Conservation (phyloP, 2,113 vertebrate genomes). For the Pholis gunnellus region DNA sequence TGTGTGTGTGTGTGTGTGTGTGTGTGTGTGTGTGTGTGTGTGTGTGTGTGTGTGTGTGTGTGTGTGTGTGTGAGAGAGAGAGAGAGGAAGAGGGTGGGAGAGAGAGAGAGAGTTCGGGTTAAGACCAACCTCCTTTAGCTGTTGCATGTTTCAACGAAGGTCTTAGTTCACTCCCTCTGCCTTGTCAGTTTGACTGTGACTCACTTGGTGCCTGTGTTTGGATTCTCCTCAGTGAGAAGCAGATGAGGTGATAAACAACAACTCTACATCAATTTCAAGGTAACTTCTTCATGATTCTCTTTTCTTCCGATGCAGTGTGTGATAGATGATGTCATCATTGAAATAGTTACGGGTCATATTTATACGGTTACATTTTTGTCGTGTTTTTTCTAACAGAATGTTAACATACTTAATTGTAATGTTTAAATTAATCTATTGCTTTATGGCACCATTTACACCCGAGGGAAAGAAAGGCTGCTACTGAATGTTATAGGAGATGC, state of each 20-base stretch:
- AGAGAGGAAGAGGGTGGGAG: background rate
- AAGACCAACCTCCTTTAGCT: conserved; percentile 66
- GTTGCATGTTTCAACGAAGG: conserved; percentile 65
- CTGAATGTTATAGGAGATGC: background rate
- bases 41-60: background rate
- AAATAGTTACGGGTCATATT: background rate
- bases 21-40: background rate
- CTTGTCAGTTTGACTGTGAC: conserved; percentile 61
- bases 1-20: background rate
- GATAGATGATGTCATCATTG: background rate
- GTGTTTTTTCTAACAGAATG: background rate
- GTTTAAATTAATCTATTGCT: background rate
- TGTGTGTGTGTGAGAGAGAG: background rate
- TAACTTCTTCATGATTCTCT: conserved; percentile 42
- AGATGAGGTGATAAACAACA: conserved; percentile 45
- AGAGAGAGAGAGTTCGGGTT: conserved; percentile 7
- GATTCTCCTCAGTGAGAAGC: conserved; percentile 62
- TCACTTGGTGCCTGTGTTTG: conserved; percentile 41
- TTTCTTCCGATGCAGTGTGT: conserved; percentile 5
- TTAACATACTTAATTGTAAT: background rate
- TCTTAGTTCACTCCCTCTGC: conserved; percentile 52
- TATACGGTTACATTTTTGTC: background rate
- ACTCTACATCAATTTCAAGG: conserved; percentile 39
- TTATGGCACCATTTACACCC: background rate
- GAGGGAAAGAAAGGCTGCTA: background rate